phyloP scores from a whole-genome alignment of 2,888 invertebrate species.

The Griposia aprilina region DNA sequence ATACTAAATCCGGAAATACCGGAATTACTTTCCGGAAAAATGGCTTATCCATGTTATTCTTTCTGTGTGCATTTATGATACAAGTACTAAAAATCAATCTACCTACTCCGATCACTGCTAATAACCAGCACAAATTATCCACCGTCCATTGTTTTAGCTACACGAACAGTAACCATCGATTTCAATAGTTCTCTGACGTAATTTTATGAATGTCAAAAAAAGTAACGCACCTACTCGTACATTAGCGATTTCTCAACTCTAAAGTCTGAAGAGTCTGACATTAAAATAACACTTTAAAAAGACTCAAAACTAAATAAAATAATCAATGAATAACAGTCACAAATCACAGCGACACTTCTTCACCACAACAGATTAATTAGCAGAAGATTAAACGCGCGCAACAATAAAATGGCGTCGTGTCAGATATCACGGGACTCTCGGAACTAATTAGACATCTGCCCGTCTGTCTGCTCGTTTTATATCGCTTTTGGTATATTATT shows the following conservation, averaged over 20 bases:
- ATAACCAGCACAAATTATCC: too few species aligned
- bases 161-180: too few species aligned
- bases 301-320: slow-evolving; percentile 39
- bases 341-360: slow-evolving; percentile 48
- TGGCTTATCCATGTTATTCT: too few species aligned
- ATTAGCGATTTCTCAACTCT: slow-evolving; percentile 1
- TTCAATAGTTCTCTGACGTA: background rate
- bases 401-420: slow-evolving; percentile 56
- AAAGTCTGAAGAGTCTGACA: background rate
- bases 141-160: too few species aligned
- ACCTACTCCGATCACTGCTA: too few species aligned
- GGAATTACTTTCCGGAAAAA: too few species aligned
- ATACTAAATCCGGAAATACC: too few species aligned
- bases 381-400: slow-evolving; percentile 60
- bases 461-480: slow-evolving; percentile 49
- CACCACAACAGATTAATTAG: slow-evolving; percentile 60
- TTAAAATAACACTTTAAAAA: slow-evolving; percentile 6
- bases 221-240: background rate
- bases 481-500: slow-evolving; percentile 55
- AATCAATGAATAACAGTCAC: slow-evolving; percentile 20
- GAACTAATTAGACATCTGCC: slow-evolving; percentile 68
- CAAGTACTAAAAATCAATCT: too few species aligned
- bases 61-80: too few species aligned
- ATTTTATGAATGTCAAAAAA: background rate
- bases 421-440: slow-evolving; percentile 63